These are phyloP conservation scores for Mystacornis crossleyi DNA, from an alignment of 2,113 vertebrate genomes.

Conservation along the genomic window DNA sequence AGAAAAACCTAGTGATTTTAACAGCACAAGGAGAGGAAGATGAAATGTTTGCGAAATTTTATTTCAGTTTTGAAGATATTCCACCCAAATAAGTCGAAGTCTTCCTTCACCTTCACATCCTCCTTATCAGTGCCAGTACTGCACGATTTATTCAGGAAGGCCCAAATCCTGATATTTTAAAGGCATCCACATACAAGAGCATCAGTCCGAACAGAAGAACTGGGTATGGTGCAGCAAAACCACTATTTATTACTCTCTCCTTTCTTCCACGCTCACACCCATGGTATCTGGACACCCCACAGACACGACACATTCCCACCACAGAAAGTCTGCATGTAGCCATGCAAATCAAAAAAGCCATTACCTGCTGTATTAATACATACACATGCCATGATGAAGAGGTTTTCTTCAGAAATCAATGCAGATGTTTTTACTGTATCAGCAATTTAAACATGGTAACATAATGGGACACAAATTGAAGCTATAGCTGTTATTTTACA, in stretches of 20 bases:
- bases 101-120: background rate
- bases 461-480: slow-evolving; percentile 63
- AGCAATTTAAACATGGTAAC: slow-evolving; percentile 64
- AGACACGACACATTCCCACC: background rate
- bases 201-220: background rate
- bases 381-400: slow-evolving; percentile 37
- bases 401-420: slow-evolving; percentile 47
- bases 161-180: background rate
- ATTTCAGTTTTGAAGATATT: slow-evolving; percentile 29
- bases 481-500: slow-evolving; percentile 65
- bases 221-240: background rate
- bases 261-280: background rate
- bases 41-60: slow-evolving; percentile 7
- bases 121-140: background rate
- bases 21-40: background rate
- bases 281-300: background rate
- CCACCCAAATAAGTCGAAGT: background rate
- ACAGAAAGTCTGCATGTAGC: background rate
- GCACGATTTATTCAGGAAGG: background rate
- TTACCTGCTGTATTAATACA: background rate
- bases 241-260: background rate
- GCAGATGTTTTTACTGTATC: slow-evolving; percentile 58
- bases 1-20: slow-evolving; percentile 63
- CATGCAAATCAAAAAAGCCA: background rate
- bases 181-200: background rate